Conservation (phyloP, 2,888 invertebrate genomes). For the Zele albiditarsus region DNA sequence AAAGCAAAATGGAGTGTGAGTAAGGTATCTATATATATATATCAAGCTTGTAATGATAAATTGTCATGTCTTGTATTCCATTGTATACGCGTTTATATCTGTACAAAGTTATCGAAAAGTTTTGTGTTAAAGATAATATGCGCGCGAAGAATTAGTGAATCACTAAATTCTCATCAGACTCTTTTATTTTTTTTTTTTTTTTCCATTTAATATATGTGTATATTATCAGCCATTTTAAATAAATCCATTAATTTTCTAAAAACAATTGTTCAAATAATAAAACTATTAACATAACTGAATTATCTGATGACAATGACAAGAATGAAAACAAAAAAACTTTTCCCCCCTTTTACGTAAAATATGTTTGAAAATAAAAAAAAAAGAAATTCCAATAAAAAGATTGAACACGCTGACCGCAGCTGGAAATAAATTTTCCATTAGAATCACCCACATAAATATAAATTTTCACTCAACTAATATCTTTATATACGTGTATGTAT, state of each 20-base stretch:
- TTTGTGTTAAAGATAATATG: background rate
- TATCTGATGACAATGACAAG: too few species aligned
- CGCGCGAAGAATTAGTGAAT: background rate
- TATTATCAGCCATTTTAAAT: too few species aligned
- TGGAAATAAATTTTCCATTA: background rate
- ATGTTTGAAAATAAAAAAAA: background rate
- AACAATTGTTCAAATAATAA: too few species aligned
- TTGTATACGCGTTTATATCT: background rate
- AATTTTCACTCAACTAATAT: conserved; percentile 27
- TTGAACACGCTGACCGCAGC: too few species aligned
- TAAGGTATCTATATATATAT: background rate
- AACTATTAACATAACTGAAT: too few species aligned
- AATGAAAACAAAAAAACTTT: background rate
- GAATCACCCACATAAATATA: background rate
- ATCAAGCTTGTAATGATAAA: background rate
- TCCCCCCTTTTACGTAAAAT: too few species aligned
- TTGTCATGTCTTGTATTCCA: background rate
- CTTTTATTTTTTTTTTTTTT: background rate
- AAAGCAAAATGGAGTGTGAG: background rate
- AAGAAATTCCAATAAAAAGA: background rate
- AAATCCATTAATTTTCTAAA: too few species aligned
- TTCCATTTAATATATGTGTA: background rate
- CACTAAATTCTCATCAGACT: background rate
- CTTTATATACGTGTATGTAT: background rate
- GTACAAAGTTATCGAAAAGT: background rate